Evolutionary conservation across 2,113 vertebrate genomes (phyloP), one percentile per base, ranked within the genome.

Genomic region (Microtus oregoni): DNA sequence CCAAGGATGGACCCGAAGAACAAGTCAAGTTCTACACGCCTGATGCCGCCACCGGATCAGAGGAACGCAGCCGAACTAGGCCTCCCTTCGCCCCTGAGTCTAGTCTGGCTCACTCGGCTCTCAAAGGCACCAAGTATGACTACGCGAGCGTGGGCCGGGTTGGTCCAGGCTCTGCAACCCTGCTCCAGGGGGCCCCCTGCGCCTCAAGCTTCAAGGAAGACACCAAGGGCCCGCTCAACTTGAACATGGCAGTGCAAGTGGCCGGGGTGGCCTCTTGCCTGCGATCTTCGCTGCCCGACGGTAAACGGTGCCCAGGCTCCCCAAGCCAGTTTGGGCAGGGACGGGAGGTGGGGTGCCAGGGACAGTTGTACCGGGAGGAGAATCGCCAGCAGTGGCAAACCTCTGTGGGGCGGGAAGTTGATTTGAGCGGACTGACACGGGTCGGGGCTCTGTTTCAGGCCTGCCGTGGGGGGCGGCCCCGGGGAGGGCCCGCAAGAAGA

Each of bases 401-500:
- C 19, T 30, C 76, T 19, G 47, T 85, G 73, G 94, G 92, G 92
- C 2, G 91, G 96, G 92, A 83, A 76, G 58, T 32, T 85, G 5
- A 38, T 75, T 1, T n/a, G 92, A 78, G 70, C 50, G 11, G 63
- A 35, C 93, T 97, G 97, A 97, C 86, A 1, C 3, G 50, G 89
- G 78, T 32, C 35, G 95, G 96, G 96, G 85, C 91, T 98, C 89
- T 98, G 94, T 98, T 98, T 96, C 98, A 99, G 99, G 99, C 98
- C 98, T 99, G 94, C 98, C 99, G 44, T 99, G 99, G 99, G 99
- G 99, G 97, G 99, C 99, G 28, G 98, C 99, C 91, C 99, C 99
- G 90, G 98, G 98, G 98, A 99, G 98, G 97, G 98, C 98, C 86
- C 99, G 99, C 97, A 99, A 99, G 98, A 99, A 99, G 98, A 99